Conservation (phyloP, 2,113 vertebrate genomes). For the Alexandromys fortis region DNA sequence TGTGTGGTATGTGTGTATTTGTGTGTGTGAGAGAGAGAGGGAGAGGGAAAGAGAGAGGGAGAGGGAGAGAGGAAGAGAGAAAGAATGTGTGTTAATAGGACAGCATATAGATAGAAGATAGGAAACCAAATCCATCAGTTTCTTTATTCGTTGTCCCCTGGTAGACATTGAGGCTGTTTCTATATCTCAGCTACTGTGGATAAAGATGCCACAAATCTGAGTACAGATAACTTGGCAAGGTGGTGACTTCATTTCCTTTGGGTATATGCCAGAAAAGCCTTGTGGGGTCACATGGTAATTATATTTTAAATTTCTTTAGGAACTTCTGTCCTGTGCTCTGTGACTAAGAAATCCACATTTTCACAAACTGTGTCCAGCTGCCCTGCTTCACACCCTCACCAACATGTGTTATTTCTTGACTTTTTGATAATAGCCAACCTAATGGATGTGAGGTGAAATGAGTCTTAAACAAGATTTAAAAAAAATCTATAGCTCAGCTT, state of each 20-base stretch:
- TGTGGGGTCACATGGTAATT: neutral
- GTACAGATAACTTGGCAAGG: neutral
- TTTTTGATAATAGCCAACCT: neutral
- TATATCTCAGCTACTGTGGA: neutral
- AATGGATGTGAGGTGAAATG: neutral
- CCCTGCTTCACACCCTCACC: neutral
- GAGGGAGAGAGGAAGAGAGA: too few species aligned
- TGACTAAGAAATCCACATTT: neutral
- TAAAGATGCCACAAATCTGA: neutral
- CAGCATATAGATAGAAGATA: neutral
- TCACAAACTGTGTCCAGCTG: neutral
- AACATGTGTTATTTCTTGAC: neutral
- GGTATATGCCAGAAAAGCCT: neutral
- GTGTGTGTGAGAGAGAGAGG: too few species aligned
- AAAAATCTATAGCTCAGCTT: conserved; percentile 59
- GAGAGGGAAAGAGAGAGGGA: rapidly evolving
- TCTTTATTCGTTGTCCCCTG: neutral
- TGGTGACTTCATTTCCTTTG: neutral
- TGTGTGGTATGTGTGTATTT: too few species aligned
- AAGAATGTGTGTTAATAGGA: neutral
- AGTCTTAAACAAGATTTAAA: conserved; percentile 69
- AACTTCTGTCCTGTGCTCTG: neutral
- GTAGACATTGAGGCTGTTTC: neutral
- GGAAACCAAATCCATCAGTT: neutral
- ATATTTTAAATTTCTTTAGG: neutral